Evolutionary conservation across 2,113 vertebrate genomes (phyloP).

Genomic region (Axis porcinus): DNA sequence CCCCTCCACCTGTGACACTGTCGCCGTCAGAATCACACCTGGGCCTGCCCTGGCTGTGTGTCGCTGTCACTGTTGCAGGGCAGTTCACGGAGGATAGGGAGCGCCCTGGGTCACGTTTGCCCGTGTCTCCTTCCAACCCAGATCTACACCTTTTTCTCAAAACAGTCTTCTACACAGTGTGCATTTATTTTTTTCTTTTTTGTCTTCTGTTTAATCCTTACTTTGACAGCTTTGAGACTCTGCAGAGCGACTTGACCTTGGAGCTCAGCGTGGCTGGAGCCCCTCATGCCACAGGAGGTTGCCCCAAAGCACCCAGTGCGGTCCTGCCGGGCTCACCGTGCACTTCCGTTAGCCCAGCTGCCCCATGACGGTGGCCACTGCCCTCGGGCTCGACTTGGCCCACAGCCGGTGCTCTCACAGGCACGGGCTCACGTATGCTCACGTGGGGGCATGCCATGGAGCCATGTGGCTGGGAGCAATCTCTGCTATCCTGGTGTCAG

Average conservation of each 20-base stretch:
- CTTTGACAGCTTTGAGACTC: background rate
- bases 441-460: background rate
- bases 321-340: background rate
- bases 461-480: background rate
- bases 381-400: background rate
- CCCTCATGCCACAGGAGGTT: background rate
- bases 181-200: background rate
- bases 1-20: background rate
- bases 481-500: background rate
- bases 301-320: background rate
- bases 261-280: background rate
- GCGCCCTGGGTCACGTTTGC: background rate
- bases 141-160: background rate
- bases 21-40: fast-evolving
- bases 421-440: background rate
- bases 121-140: background rate
- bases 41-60: background rate
- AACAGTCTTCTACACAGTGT: fast-evolving
- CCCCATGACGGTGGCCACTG: background rate
- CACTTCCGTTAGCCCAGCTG: background rate
- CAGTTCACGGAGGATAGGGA: background rate
- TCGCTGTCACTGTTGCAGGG: fast-evolving
- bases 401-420: background rate
- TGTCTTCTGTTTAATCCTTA: background rate
- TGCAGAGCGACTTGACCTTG: background rate